Conservation (phyloP, 2,113 vertebrate species). For the Pontoporia blainvillei region DNA sequence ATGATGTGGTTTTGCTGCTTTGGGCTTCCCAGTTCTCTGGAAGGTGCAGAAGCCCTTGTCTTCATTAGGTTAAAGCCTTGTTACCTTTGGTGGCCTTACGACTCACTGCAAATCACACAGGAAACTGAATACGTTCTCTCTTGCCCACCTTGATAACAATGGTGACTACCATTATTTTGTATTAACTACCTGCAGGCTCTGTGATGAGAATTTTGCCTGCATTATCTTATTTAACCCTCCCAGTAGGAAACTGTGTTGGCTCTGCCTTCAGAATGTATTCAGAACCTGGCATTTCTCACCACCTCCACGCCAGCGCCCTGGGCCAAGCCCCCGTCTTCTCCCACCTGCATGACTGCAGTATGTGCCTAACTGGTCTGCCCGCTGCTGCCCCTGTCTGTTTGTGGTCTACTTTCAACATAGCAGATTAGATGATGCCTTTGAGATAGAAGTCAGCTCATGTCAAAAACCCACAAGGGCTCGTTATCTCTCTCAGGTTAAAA, state of each 20-base stretch:
- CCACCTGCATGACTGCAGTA: neutral
- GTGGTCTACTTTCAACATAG: conserved; percentile 13
- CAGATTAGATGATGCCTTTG: neutral
- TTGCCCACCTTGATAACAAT: neutral
- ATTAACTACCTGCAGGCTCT: neutral
- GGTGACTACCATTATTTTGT: neutral
- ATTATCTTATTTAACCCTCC: neutral
- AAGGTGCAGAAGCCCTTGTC: neutral
- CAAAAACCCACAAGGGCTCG: neutral
- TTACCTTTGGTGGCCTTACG: neutral
- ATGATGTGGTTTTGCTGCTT: neutral
- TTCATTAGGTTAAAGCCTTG: neutral
- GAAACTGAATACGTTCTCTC: neutral
- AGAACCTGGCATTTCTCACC: neutral
- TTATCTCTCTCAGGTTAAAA: neutral
- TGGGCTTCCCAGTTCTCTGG: neutral
- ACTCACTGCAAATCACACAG: neutral
- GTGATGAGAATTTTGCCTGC: neutral
- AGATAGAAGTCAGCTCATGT: neutral
- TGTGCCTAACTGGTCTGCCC: neutral
- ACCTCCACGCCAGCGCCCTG: neutral
- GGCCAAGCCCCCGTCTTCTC: neutral
- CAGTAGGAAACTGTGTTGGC: neutral
- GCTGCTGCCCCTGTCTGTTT: neutral
- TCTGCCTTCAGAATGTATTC: neutral